A percentile compares a stretch with the other conserved stretches of the same genome.
Evolutionary conservation across 2,797 vertebrate genomes (phyloP).

Genomic region (Acanthurus tractus): DNA sequence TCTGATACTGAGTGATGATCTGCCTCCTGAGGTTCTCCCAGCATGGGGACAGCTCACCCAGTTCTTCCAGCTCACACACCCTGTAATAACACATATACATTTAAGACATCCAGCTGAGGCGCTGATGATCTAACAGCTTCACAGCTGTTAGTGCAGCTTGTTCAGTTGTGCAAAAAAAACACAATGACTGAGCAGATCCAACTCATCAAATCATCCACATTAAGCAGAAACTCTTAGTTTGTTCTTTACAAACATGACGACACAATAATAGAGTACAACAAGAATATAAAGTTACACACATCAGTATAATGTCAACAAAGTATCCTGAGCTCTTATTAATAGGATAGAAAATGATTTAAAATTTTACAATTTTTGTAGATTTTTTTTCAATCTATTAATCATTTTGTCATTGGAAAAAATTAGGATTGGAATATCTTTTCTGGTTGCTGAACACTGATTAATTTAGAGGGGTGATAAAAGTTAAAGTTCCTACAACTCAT

Average conservation of each 20-base stretch:
- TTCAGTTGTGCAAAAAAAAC: background rate
- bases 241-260: background rate
- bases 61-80: slow-evolving; percentile 96
- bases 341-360: no score
- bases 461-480: background rate
- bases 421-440: background rate
- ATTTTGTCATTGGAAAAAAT: no score
- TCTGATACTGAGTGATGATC: slow-evolving; percentile 98
- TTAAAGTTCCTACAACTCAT: background rate
- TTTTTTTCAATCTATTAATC: no score
- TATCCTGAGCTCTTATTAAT: no score
- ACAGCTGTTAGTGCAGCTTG: background rate
- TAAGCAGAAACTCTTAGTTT: no score
- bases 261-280: background rate
- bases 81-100: slow-evolving; percentile 74
- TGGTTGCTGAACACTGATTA: background rate
- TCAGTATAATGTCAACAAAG: background rate
- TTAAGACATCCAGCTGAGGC: slow-evolving; percentile 14
- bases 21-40: slow-evolving; percentile 98
- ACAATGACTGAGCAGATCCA: background rate
- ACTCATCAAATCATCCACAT: slow-evolving; percentile 3
- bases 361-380: no score
- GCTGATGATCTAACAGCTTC: slow-evolving; percentile 21
- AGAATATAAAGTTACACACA: background rate
- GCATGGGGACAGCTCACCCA: slow-evolving; percentile 96